A percentile compares a stretch with the other conserved stretches of the same genome.
phyloP scores from a whole-genome alignment of 2,888 invertebrate genomes.

The Pemphredon lugubris region DNA sequence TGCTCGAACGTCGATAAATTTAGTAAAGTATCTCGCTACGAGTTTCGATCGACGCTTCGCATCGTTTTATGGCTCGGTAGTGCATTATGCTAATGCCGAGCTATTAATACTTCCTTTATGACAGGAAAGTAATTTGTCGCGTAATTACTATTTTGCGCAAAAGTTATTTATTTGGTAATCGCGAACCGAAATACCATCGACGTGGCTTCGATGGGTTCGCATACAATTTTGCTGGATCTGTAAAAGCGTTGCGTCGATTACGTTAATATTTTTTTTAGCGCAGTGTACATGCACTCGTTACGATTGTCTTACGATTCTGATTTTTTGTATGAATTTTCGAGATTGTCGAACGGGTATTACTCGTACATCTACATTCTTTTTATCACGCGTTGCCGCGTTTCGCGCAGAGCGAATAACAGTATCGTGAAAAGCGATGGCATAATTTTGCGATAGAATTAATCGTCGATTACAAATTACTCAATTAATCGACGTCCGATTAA shows the following conservation, averaged over 20 bases:
- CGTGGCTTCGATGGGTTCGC: conserved; percentile 27
- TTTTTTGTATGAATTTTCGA: too few species aligned
- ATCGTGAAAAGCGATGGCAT: not conserved
- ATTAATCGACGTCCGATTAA: not conserved
- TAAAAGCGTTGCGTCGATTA: too few species aligned
- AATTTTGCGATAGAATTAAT: not conserved
- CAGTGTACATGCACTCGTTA: too few species aligned
- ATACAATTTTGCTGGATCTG: too few species aligned
- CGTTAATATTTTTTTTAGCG: too few species aligned
- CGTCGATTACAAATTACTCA: conserved; percentile 1
- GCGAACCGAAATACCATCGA: conserved; percentile 7
- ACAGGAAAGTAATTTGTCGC: conserved; percentile 51
- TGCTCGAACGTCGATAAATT: conserved; percentile 46
- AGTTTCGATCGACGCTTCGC: conserved; percentile 26
- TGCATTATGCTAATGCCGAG: conserved; percentile 56
- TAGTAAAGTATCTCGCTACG: conserved; percentile 25
- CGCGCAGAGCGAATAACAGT: too few species aligned
- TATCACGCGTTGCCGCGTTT: too few species aligned
- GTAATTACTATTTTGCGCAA: conserved; percentile 51
- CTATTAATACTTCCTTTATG: conserved; percentile 57
- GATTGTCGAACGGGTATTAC: too few species aligned
- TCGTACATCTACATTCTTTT: too few species aligned
- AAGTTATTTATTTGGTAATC: conserved; percentile 56
- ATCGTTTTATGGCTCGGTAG: conserved; percentile 33
- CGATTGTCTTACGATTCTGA: too few species aligned